Conservation (phyloP, 2,797 vertebrate species). For the Tauraco hartlaubi region DNA sequence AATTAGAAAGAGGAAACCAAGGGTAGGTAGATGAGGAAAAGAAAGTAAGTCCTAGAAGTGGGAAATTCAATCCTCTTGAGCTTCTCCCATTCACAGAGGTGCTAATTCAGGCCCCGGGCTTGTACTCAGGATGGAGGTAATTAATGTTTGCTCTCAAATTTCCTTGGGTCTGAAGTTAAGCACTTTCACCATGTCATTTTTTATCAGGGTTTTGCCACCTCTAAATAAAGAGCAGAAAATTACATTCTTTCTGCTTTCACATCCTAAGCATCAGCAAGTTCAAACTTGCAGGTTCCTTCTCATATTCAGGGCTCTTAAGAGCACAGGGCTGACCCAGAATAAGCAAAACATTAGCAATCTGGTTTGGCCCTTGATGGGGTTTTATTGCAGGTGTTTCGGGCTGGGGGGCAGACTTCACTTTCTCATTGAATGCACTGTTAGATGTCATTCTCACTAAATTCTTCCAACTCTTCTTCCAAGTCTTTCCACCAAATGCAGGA, state of each 20-base stretch:
- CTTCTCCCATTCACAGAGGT: slow-evolving; percentile 42
- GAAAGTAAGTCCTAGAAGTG: slow-evolving; percentile 15
- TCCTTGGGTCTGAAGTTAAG: slow-evolving; percentile 56
- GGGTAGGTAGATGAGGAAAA: slow-evolving; percentile 8
- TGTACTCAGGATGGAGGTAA: slow-evolving; percentile 1
- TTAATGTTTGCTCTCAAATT: slow-evolving; percentile 58
- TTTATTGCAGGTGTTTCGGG: neutral
- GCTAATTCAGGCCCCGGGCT: slow-evolving; percentile 45
- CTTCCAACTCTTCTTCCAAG: neutral
- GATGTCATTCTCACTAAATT: neutral
- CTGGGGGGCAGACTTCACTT: neutral
- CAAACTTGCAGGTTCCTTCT: neutral
- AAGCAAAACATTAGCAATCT: neutral
- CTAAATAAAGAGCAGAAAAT: slow-evolving; percentile 35
- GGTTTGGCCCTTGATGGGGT: neutral
- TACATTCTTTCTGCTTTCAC: neutral
- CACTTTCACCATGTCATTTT: slow-evolving; percentile 23
- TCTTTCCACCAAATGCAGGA: neutral
- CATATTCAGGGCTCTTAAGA: neutral
- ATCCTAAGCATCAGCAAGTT: neutral
- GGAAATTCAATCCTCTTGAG: slow-evolving; percentile 42
- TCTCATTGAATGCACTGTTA: neutral
- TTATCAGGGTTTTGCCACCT: slow-evolving; percentile 42
- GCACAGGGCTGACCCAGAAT: neutral
- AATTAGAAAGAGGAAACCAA: slow-evolving; percentile 36